phyloP scores from a whole-genome alignment of 2,888 invertebrate genomes.

The Tipula lateralis region DNA sequence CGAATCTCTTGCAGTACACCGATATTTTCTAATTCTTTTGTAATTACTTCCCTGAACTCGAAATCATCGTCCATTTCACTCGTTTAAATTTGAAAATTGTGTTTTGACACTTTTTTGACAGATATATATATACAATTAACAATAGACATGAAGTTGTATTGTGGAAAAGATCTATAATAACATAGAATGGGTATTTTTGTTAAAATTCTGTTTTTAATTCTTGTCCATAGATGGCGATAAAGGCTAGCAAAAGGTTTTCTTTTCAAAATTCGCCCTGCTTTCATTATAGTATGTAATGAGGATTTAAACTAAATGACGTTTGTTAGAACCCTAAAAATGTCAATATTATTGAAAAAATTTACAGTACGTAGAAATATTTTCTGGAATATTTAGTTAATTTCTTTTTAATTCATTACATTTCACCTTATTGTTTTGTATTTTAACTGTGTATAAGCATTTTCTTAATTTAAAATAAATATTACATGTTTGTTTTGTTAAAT shows the following conservation, averaged over 20 bases:
- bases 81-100: neutral
- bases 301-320: neutral
- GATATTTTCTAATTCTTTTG: constrained; percentile 9
- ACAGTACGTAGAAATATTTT: neutral
- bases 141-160: neutral
- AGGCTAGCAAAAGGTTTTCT: neutral
- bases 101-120: constrained; percentile 3
- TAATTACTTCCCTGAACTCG: neutral
- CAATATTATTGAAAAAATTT: neutral
- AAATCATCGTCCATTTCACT: constrained; percentile 20
- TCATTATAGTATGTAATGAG: neutral
- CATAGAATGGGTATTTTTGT: too few relatives aligned
- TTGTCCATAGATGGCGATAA: neutral
- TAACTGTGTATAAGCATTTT: neutral
- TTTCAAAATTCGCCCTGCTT: neutral
- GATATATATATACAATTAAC: neutral
- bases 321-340: neutral
- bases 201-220: neutral
- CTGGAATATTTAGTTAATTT: neutral
- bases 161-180: too few relatives aligned
- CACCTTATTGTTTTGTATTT: neutral
- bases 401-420: neutral
- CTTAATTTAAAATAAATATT: neutral
- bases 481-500: neutral
- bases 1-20: neutral